phyloP scores from a whole-genome alignment of 2,888 invertebrate genomes.

The Noctua janthe region DNA sequence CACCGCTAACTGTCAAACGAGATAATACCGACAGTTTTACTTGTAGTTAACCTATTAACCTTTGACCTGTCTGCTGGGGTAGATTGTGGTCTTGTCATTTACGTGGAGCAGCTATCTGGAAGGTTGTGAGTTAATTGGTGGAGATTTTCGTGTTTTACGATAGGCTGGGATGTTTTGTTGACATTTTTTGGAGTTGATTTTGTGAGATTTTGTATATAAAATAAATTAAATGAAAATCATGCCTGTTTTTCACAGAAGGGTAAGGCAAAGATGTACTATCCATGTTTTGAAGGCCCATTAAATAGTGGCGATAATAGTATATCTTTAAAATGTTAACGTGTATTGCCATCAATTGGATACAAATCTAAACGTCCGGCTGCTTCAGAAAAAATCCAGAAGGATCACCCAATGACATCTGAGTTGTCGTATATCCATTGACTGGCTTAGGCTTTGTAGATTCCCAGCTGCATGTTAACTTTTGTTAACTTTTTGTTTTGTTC shows the following conservation, averaged over 20 bases:
- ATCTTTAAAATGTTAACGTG: not conserved
- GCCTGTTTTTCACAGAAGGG: not conserved
- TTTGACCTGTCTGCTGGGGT: slow-evolving; percentile 48
- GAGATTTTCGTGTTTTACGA: slow-evolving; percentile 18
- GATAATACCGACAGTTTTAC: slow-evolving; percentile 64
- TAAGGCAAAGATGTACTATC: not conserved
- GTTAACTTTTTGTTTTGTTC: no score
- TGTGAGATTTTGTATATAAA: not conserved
- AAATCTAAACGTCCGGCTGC: not conserved
- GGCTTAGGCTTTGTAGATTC: no score
- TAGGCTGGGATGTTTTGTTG: not conserved
- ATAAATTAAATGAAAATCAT: not conserved
- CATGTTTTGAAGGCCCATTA: not conserved
- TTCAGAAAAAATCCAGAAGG: not conserved
- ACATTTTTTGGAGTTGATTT: not conserved
- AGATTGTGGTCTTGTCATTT: slow-evolving; percentile 50
- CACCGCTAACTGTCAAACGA: slow-evolving; percentile 61
- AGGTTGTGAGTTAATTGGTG: slow-evolving; percentile 37
- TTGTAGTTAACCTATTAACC: slow-evolving; percentile 64
- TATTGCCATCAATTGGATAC: not conserved
- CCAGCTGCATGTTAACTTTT: no score
- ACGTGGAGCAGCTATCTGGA: slow-evolving; percentile 18
- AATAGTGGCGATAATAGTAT: not conserved
- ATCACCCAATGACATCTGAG: not conserved
- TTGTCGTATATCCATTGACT: not conserved